These are phyloP conservation scores for Drosophila tropicalis DNA, from an alignment of 1,140 invertebrate species.

Conservation along the genomic window DNA sequence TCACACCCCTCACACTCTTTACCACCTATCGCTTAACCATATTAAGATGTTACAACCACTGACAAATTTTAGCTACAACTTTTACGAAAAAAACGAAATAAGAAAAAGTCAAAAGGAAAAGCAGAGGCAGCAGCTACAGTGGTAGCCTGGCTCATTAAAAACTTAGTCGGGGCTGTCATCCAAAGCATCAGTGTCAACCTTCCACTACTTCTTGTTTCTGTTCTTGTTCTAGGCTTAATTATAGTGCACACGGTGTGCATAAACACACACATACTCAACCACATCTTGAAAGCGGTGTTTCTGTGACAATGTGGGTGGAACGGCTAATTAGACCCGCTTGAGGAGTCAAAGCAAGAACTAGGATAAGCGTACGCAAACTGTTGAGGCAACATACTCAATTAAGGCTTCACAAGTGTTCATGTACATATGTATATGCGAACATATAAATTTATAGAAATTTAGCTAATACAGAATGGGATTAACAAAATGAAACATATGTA, in stretches of 20 bases:
- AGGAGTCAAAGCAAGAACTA: conserved; percentile 54
- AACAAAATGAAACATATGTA: not conserved
- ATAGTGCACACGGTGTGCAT: conserved; percentile 30
- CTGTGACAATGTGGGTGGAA: conserved; percentile 21
- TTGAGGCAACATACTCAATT: conserved; percentile 47
- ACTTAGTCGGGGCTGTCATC: conserved; percentile 66
- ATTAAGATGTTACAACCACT: conserved; percentile 52
- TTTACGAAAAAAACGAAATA: conserved; percentile 20
- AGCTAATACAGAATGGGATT: not conserved
- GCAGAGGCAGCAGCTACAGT: not conserved
- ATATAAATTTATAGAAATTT: not conserved
- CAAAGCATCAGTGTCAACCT: conserved; percentile 46
- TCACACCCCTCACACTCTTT: too few relatives aligned
- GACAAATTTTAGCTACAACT: conserved; percentile 60
- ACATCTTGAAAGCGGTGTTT: not conserved
- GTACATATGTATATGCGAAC: too few relatives aligned
- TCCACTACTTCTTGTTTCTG: not conserved
- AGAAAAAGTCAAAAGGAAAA: not conserved
- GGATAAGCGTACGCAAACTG: conserved; percentile 16
- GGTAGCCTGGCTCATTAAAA: conserved; percentile 63
- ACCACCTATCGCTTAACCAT: conserved; percentile 46
- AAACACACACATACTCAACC: not conserved
- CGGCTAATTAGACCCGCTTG: conserved; percentile 70
- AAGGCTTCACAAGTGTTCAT: conserved; percentile 26
- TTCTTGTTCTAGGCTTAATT: conserved; percentile 38